Percentiles rank a stretch among this genome's conserved stretches.
Conservation (phyloP, 2,113 vertebrate genomes). For the Sinosuthora webbiana region DNA sequence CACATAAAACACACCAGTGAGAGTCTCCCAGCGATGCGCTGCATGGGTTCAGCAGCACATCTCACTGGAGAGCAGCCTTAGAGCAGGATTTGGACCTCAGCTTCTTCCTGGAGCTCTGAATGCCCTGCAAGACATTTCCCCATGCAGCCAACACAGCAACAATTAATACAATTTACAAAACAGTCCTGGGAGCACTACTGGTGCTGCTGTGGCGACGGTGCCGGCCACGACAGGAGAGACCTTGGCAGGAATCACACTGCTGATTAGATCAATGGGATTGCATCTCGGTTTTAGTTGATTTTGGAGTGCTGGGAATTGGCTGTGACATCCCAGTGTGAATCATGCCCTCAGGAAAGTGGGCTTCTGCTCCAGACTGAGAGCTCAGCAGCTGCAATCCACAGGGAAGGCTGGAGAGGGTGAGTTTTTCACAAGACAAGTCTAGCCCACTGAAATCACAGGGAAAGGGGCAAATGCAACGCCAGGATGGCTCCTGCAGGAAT, state of each 20-base stretch:
- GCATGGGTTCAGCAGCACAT: not conserved
- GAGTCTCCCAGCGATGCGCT: not conserved
- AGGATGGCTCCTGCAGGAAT: not conserved
- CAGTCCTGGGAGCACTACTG: not conserved
- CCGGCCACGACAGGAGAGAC: not conserved
- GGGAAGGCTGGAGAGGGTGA: not conserved
- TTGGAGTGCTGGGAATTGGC: not conserved
- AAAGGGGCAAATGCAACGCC: not conserved
- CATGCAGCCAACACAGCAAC: not conserved
- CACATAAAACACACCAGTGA: not conserved
- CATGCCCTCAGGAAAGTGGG: accelerated
- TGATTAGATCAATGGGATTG: not conserved
- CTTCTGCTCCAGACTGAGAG: not conserved
- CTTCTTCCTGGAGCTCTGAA: not conserved
- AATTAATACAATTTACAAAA: not conserved
- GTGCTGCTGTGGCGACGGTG: not conserved
- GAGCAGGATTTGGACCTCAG: not conserved
- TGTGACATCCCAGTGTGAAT: not conserved
- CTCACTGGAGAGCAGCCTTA: not conserved
- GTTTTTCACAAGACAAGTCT: not conserved
- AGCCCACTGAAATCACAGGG: not conserved
- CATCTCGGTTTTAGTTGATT: not conserved
- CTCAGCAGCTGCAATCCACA: not conserved
- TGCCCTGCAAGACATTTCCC: not conserved
- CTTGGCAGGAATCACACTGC: not conserved